Evolutionary conservation across 1,140 invertebrate genomes (phyloP).

Genomic region (Bradysia coprophila): DNA sequence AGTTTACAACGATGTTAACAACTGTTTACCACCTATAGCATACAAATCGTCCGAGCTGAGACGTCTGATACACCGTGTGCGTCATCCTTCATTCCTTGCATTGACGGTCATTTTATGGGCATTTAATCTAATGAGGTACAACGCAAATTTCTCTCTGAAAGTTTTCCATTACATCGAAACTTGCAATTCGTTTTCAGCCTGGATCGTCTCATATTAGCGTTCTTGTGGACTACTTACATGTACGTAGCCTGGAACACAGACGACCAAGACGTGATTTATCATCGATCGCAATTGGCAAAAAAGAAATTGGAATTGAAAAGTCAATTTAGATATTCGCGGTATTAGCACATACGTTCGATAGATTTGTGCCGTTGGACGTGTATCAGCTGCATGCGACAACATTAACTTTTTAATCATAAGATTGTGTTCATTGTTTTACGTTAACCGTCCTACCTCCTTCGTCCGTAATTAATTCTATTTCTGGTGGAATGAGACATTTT

Average conservation of each 20-base stretch:
- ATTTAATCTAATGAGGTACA: slow-evolving; percentile 17
- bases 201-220: slow-evolving; percentile 27
- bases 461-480: too few relatives aligned
- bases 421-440: too few relatives aligned
- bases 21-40: slow-evolving; percentile 10
- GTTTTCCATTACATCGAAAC: not conserved
- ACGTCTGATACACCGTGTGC: slow-evolving; percentile 15
- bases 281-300: slow-evolving; percentile 14
- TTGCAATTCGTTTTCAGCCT: slow-evolving; percentile 14
- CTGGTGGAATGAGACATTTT: too few relatives aligned
- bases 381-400: too few relatives aligned
- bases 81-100: slow-evolving; percentile 22
- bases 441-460: too few relatives aligned
- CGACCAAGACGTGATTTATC: slow-evolving; percentile 27
- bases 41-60: slow-evolving; percentile 17
- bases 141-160: not conserved
- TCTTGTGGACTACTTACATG: slow-evolving; percentile 29
- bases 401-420: too few relatives aligned
- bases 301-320: slow-evolving; percentile 11
- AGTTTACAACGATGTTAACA: slow-evolving; percentile 17
- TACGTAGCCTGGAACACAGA: slow-evolving; percentile 31
- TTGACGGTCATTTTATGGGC: slow-evolving; percentile 15
- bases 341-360: too few relatives aligned
- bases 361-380: too few relatives aligned
- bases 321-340: too few relatives aligned